Evolutionary conservation across 1,140 invertebrate genomes (phyloP), one percentile per base, ranked within the genome.

Genomic region (Pseudomyrmex concolor): DNA sequence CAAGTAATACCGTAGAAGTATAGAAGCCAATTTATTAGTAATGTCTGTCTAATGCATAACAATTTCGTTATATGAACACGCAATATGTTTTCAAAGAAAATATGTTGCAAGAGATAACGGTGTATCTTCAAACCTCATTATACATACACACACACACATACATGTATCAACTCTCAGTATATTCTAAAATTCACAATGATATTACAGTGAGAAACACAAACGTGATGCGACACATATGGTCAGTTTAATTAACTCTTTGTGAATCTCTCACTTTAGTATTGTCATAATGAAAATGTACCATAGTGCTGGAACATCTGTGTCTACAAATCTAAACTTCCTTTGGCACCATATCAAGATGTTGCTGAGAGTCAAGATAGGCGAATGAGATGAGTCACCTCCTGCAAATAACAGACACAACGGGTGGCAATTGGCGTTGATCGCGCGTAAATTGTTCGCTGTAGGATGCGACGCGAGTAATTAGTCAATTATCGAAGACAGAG

Each of bases 401-500:
- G 22, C 45, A 76, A 76, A 66, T 48, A 63, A 7, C n/a, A 13
- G 10, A 15, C 66, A 19, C 19, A 68, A 25, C 12, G 17, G 34
- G 2, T 50, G 17, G 25, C 17, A 74, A 66, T 34, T 22, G 48
- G 43, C 15, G 9, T 55, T 48, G 43, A 55, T 51, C 62, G 12
- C 17, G 45, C 25, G 43, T 50, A 48, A 87, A 57, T 71, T 67
- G 17, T 84, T 63, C 71, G 66, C 60, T 50, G 60, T 7, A 45
- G 51, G 63, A n/a, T 63, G 2, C 10, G 55, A 48, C 34, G 8
- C 68, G 13, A 73, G 59, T 82, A 80, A 88, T 88, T 86, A 89
- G 71, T 73, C 85, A 83, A 80, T 74, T 74, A 76, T 85, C 82
- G 87, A 54, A 66, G 86, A 86, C 57, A 48, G 59, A 57, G 68